Conservation (phyloP, 1,140 invertebrate species). For the Pachyrhynchus sulphureomaculatus region DNA sequence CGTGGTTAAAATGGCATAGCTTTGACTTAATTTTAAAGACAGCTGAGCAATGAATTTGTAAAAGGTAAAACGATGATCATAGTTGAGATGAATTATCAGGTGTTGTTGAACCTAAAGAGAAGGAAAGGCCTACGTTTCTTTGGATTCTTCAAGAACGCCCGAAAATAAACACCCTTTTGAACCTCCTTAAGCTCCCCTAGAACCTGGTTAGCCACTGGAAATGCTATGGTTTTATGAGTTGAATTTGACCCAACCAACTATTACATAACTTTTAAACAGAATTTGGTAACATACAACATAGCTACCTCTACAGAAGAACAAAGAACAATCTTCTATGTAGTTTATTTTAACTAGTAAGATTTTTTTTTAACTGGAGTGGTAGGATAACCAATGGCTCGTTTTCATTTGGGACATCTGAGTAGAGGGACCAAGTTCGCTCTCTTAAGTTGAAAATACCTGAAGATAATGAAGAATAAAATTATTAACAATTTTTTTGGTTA, state of each 20-base stretch:
- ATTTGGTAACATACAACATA: not conserved
- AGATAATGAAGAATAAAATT: slow-evolving; percentile 39
- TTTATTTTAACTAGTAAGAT: slow-evolving; percentile 13
- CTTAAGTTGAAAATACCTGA: slow-evolving; percentile 71
- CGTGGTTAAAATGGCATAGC: no score
- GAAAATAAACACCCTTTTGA: no score
- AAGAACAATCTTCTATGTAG: no score
- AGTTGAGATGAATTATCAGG: no score
- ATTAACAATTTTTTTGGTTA: no score
- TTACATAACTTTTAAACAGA: not conserved
- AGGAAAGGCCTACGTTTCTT: no score
- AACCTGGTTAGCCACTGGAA: not conserved
- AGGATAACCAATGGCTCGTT: slow-evolving; percentile 65
- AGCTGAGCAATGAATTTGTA: no score
- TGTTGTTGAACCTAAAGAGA: no score
- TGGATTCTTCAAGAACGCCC: no score
- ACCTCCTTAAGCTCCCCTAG: no score
- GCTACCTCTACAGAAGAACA: not conserved
- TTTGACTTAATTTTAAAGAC: no score
- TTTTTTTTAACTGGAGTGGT: slow-evolving; percentile 56
- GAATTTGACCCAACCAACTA: not conserved
- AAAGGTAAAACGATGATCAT: no score
- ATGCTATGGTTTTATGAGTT: not conserved
- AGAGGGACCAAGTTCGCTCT: slow-evolving; percentile 69
- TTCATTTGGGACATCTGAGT: slow-evolving; percentile 65